Conservation (phyloP, 2,797 vertebrate genomes). For the Macrochelys suwanniensis region DNA sequence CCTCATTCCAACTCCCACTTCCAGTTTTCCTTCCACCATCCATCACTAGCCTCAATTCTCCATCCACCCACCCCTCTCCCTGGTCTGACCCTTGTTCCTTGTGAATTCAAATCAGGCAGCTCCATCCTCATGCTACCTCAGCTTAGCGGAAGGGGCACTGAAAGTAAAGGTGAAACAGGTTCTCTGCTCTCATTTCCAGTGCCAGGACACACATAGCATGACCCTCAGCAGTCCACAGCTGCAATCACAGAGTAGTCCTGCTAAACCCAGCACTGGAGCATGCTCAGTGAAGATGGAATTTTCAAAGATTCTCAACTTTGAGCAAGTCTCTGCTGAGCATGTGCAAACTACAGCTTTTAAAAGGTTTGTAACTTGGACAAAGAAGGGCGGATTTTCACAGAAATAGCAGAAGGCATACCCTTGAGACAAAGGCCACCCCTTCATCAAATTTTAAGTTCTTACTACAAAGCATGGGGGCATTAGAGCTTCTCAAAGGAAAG, state of each 20-base stretch:
- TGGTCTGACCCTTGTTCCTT: no score
- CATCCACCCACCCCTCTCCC: neutral
- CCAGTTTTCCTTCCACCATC: no score
- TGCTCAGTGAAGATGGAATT: neutral
- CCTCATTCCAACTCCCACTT: neutral
- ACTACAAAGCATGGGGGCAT: neutral
- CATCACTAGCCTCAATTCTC: neutral
- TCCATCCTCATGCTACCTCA: no score
- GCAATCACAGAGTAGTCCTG: no score
- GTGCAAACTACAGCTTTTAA: fast-evolving
- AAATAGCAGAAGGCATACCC: neutral
- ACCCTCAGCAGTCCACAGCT: no score
- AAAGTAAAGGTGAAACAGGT: no score
- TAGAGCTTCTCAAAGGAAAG: neutral
- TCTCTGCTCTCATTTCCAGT: no score
- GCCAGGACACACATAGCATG: no score
- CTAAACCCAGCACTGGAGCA: neutral
- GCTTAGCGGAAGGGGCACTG: no score
- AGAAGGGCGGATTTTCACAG: neutral
- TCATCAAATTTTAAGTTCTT: neutral
- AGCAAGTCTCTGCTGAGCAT: neutral
- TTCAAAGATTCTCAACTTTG: fast-evolving
- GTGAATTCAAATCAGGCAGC: no score
- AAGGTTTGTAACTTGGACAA: neutral
- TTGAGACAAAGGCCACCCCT: neutral